Percentiles rank a stretch among this genome's conserved stretches.
phyloP scores from a whole-genome alignment of 1,140 invertebrate genomes.

The Hirudo medicinalis region DNA sequence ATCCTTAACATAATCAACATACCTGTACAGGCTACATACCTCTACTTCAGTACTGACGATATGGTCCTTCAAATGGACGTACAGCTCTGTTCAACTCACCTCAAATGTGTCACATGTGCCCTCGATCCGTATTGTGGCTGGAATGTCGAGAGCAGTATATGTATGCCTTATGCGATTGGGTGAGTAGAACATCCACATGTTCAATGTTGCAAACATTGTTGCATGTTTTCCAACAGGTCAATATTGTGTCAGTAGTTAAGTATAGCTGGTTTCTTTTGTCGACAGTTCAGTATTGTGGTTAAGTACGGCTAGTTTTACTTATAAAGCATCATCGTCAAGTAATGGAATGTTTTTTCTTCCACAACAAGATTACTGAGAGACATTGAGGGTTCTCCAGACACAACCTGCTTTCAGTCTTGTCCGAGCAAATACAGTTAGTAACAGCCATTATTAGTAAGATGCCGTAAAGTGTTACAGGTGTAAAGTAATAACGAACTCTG shows the following conservation, averaged over 20 bases:
- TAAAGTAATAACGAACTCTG: too few relatives aligned
- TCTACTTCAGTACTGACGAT: conserved; percentile 20
- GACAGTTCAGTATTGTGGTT: too few relatives aligned
- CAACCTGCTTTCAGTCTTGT: not conserved
- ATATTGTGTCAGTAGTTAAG: too few relatives aligned
- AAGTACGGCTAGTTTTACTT: too few relatives aligned
- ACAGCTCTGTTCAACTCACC: not conserved
- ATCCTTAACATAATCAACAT: not conserved
- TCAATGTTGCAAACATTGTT: too few relatives aligned
- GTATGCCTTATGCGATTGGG: conserved; percentile 1
- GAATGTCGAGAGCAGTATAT: not conserved
- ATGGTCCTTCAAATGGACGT: conserved; percentile 10
- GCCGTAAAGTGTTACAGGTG: too few relatives aligned
- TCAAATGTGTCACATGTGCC: conserved; percentile 7
- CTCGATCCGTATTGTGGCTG: not conserved
- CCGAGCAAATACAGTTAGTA: not conserved
- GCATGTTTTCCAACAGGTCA: too few relatives aligned
- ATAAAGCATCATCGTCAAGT: too few relatives aligned
- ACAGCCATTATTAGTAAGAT: not conserved
- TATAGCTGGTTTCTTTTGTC: too few relatives aligned
- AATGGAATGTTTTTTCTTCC: too few relatives aligned
- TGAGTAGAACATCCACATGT: not conserved
- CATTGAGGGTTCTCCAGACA: too few relatives aligned
- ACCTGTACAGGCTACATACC: conserved; percentile 2
- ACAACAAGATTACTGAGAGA: too few relatives aligned